phyloP scores from a whole-genome alignment of 2,888 invertebrate genomes.

The Philonicus albiceps region DNA sequence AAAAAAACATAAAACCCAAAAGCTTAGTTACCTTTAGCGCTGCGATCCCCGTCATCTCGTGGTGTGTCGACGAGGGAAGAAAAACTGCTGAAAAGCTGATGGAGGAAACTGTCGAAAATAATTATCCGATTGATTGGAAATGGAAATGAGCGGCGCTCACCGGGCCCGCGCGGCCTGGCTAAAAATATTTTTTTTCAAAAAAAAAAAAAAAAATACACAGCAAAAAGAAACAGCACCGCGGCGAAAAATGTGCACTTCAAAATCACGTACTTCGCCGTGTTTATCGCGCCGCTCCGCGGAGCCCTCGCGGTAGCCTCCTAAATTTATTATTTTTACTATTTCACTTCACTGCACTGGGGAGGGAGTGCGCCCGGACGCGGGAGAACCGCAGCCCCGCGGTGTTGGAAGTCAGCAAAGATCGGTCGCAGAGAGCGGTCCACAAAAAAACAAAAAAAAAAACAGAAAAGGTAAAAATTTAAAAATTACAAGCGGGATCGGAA shows the following conservation, averaged over 20 bases:
- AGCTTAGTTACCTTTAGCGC: background rate
- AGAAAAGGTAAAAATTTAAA: no score
- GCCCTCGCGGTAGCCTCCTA: background rate
- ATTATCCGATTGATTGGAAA: conserved; percentile 28
- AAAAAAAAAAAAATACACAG: background rate
- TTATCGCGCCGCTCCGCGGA: background rate
- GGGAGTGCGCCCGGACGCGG: background rate
- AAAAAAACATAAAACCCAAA: background rate
- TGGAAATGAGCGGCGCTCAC: background rate
- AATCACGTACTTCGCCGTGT: background rate
- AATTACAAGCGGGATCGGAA: background rate
- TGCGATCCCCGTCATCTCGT: background rate
- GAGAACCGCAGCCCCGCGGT: background rate
- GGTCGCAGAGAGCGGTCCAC: background rate
- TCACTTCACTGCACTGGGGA: background rate
- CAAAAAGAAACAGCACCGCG: background rate
- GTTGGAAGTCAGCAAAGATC: background rate
- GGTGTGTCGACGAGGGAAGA: background rate
- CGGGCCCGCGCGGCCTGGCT: background rate
- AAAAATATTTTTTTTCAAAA: conserved; percentile 9
- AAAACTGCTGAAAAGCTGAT: conserved; percentile 3
- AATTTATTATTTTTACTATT: background rate
- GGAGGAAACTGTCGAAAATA: conserved; percentile 12
- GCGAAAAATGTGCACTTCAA: conserved; percentile 8
- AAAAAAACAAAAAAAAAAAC: background rate